phyloP scores from a whole-genome alignment of 2,797 vertebrate species.

The Pyrocephalus nanus region DNA sequence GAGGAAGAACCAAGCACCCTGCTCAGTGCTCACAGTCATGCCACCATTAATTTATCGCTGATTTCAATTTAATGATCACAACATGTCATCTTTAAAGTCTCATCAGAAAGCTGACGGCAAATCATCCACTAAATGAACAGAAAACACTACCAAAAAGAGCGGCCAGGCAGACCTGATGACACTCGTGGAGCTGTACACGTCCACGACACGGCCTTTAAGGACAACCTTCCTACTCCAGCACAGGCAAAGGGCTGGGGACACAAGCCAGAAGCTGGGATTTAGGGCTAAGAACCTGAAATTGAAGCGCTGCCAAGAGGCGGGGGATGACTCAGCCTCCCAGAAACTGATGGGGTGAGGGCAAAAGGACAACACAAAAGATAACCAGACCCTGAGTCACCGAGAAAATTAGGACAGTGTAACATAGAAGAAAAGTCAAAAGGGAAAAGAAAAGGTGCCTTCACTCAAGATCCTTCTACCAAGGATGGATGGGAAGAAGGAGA shows the following conservation, averaged over 20 bases:
- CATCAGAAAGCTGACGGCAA: neutral
- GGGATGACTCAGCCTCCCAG: conserved; percentile 24
- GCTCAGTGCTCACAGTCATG: fast-evolving
- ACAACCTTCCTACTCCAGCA: neutral
- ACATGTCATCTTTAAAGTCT: neutral
- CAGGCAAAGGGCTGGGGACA: neutral
- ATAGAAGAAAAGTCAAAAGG: neutral
- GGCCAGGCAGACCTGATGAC: neutral
- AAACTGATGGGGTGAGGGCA: neutral
- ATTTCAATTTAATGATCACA: neutral
- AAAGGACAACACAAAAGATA: neutral
- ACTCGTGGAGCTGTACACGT: neutral
- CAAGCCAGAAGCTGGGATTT: neutral
- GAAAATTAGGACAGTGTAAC: neutral
- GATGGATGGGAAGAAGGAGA: neutral
- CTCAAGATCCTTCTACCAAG: neutral
- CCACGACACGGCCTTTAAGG: neutral
- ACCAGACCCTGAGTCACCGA: neutral
- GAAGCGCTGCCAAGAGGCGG: neutral
- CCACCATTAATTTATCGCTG: neutral
- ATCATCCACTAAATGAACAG: neutral
- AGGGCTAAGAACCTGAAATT: neutral
- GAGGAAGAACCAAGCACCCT: neutral
- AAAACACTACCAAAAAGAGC: neutral
- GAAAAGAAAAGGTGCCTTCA: neutral